These are phyloP conservation scores for Frieseomelitta varia DNA, from an alignment of 1,140 invertebrate genomes.

Conservation along the genomic window DNA sequence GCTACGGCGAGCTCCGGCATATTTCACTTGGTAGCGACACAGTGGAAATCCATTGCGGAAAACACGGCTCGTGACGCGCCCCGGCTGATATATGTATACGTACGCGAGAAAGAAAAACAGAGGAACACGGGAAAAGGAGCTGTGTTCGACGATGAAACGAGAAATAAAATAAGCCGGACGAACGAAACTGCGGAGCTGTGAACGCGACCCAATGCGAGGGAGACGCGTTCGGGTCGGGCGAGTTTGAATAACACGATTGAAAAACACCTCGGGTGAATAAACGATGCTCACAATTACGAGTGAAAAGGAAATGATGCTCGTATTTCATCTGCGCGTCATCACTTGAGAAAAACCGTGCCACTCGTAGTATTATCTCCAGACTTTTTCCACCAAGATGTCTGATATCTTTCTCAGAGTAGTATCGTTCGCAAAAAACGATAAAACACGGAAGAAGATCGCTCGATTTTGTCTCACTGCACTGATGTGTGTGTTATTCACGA, in stretches of 20 bases:
- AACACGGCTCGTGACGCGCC: conserved; percentile 13
- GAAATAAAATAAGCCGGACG: conserved; percentile 22
- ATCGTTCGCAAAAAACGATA: background rate
- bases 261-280: background rate
- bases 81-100: conserved; percentile 7
- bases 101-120: conserved; percentile 25
- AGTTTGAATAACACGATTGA: background rate
- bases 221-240: background rate
- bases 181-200: conserved; percentile 14
- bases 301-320: background rate
- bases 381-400: background rate
- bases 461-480: conserved; percentile 29
- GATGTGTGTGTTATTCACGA: background rate
- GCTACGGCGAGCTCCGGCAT: background rate
- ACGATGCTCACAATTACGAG: background rate
- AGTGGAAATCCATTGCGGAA: conserved; percentile 29
- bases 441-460: background rate
- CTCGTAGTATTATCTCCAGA: background rate
- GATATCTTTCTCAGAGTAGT: background rate
- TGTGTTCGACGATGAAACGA: background rate
- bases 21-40: background rate
- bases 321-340: background rate
- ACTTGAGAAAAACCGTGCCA: background rate
- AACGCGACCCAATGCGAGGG: background rate
- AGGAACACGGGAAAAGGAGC: conserved; percentile 5